Evolutionary conservation across 2,888 invertebrate species (phyloP), one percentile per base, ranked within the genome.

Genomic region (Neocrepidodera transversa): DNA sequence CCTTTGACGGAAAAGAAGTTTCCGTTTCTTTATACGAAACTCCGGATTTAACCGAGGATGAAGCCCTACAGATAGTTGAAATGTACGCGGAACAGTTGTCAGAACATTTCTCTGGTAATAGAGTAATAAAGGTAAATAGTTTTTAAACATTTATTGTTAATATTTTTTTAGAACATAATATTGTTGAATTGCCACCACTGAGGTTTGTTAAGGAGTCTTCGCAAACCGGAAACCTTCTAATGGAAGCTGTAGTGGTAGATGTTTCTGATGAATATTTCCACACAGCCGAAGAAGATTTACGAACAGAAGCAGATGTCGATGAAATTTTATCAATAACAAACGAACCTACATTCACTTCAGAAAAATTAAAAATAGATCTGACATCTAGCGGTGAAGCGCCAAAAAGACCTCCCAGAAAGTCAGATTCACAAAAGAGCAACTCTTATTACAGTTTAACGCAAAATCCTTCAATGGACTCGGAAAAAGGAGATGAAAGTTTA

Each of bases 21-120:
- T 93, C 93, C 0, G 92, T 94, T 0, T 94, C 94, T 2, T 80
- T 95, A 1, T 95, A 94, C 73, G 95, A 95, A 81, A 95, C 95
- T 0, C 95, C 95, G 0, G 95, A 95, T 80, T 82, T 95, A 48
- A 95, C 94, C 0, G 93, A 95, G 79, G 93, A 94, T 78, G 94
- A 95, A 81, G 95, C 94, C 0, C 82, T 93, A 26, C 91, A 94
- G 80, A 93, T 95, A 70, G 90, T 94, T 0, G 94, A 95, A 83
- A 94, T 95, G 93, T 95, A 94, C 74, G 95, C 95, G 0, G 93
- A 95, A 76, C 93, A 95, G 78, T 83, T 94, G 57, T 94, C 94
- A 0, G 94, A 95, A 80, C 91, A 94, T 74, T 89, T 94, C 8
- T 84, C 86, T 66, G 86, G 86, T 85, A n/a, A n/a, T n/a, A 75